A percentile compares a stretch with the other conserved stretches of the same genome.
Evolutionary conservation across 1,140 invertebrate species (phyloP).

Genomic region (Geopemphigus sp.): DNA sequence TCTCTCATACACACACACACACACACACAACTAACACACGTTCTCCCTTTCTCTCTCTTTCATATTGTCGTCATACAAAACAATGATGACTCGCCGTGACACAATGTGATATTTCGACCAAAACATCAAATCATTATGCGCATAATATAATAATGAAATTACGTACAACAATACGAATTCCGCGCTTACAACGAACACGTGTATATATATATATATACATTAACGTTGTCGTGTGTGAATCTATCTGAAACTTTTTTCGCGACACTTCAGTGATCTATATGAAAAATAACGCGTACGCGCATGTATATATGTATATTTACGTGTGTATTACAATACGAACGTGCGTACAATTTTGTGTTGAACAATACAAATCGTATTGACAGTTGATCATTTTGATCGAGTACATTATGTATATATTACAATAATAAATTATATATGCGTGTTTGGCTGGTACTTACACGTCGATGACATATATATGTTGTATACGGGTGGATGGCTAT

Average conservation of each 20-base stretch:
- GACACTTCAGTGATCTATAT: neutral
- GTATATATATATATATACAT: neutral
- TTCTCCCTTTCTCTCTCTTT: neutral
- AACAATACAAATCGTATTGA: neutral
- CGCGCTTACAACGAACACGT: neutral
- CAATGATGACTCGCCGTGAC: slow-evolving; percentile 26
- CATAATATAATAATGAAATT: slow-evolving; percentile 29
- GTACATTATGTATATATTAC: no score
- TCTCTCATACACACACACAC: no score
- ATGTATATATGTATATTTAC: no score
- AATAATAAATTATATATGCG: no score
- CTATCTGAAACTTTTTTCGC: neutral
- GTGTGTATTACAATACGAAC: neutral
- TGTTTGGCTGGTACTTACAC: no score
- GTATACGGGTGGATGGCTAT: no score
- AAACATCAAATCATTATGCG: slow-evolving; percentile 27
- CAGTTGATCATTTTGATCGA: no score
- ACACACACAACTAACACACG: no score
- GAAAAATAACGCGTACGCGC: neutral
- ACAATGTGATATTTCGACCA: slow-evolving; percentile 29
- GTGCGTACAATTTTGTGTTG: neutral
- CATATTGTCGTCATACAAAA: slow-evolving; percentile 21
- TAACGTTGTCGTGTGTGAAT: neutral
- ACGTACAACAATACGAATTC: slow-evolving; percentile 28
- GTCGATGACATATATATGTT: no score